Base-by-base conservation (phyloP, 2,113 vertebrate species). In the Ochotona princeps region DNA sequence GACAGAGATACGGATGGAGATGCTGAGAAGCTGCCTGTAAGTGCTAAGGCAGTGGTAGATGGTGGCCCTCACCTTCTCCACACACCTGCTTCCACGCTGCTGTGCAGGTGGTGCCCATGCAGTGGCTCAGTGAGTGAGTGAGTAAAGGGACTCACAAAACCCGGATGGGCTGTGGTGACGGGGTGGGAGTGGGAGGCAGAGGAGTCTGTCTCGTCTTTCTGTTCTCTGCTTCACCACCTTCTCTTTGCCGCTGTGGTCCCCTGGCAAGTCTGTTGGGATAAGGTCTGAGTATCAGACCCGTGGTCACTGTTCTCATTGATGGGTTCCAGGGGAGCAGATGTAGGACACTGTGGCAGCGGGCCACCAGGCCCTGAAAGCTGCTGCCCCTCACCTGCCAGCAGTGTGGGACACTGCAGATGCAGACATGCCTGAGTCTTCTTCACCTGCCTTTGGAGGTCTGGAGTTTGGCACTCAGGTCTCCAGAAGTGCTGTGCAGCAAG, bases 221-320 rank as follows among this genome's bases (percentile, higher is more conserved):
- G 7, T 69, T 32, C 67, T 61, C 38, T 18, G 65, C 23, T 7
- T 38, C 18, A 23, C 49, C 26, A 26, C 67, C 57, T 67, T 60
- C 78, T 65, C 7, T 75, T 35, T 23, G 0, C 30, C 21, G 2
- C 54, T 17, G 8, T 25, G 35, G 47, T 51, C 18, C 1, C 0
- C n/a, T 13, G 18, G 17, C 10, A 54, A 76, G 26, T 54, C 28
- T 83, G 18, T 72, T 17, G 25, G 81, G 8, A 21, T 12, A 30
- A 70, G 49, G 57, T 23, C 44, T 18, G 51, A 18, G 18, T 7
- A 13, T 20, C 63, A 51, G 80, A 20, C n/a, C 61, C 60, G 49
- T 44, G 3, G 28, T 6, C 49, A 30, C n/a, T 57, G 12, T 73
- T 35, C 44, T 74, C 76, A 1, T 15, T 25, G 74, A 15, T 73